Percentiles rank a stretch among this genome's conserved stretches.
Evolutionary conservation across 1,140 invertebrate species (phyloP).

Genomic region (Ceratitis capitata): DNA sequence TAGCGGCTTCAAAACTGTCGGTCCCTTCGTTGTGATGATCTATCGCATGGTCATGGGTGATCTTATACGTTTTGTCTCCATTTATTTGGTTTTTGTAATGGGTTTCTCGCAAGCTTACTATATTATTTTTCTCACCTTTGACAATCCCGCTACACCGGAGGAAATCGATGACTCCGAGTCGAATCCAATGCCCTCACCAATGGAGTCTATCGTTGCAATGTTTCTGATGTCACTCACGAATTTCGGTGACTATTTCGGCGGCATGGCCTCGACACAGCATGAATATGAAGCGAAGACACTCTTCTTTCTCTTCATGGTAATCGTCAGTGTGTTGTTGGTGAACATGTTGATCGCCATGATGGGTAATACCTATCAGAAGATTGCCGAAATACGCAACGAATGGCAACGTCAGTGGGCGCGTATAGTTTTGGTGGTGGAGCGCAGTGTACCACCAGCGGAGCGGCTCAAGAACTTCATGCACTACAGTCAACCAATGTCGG

Average conservation of each 20-base stretch:
- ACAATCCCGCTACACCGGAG: slow-evolving; percentile 78
- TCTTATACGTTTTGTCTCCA: slow-evolving; percentile 92
- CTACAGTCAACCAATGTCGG: slow-evolving; percentile 97
- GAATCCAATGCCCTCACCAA: slow-evolving; percentile 88
- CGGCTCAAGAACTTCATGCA: slow-evolving; percentile 83
- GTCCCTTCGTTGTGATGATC: slow-evolving; percentile 99
- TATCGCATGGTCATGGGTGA: slow-evolving; percentile 98
- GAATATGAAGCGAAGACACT: slow-evolving; percentile 88
- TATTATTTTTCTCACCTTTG: slow-evolving; percentile 89
- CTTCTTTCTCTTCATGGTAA: slow-evolving; percentile 95
- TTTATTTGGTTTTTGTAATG: slow-evolving; percentile 96
- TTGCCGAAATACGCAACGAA: slow-evolving; percentile 96
- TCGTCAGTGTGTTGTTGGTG: slow-evolving; percentile 93
- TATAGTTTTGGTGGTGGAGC: slow-evolving; percentile 95
- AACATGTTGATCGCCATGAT: slow-evolving; percentile 99
- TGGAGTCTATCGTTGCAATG: slow-evolving; percentile 96
- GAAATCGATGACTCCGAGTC: slow-evolving; percentile 77
- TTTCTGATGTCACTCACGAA: slow-evolving; percentile 97
- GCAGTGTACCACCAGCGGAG: slow-evolving; percentile 90
- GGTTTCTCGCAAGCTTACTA: slow-evolving; percentile 98
- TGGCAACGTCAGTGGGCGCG: slow-evolving; percentile 99
- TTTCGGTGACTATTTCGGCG: slow-evolving; percentile 92
- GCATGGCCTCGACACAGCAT: slow-evolving; percentile 88
- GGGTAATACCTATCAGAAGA: slow-evolving; percentile 98
- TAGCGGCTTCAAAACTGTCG: slow-evolving; percentile 96